phyloP scores from a whole-genome alignment of 2,888 invertebrate species.

The Meiosimyza platycephala region DNA sequence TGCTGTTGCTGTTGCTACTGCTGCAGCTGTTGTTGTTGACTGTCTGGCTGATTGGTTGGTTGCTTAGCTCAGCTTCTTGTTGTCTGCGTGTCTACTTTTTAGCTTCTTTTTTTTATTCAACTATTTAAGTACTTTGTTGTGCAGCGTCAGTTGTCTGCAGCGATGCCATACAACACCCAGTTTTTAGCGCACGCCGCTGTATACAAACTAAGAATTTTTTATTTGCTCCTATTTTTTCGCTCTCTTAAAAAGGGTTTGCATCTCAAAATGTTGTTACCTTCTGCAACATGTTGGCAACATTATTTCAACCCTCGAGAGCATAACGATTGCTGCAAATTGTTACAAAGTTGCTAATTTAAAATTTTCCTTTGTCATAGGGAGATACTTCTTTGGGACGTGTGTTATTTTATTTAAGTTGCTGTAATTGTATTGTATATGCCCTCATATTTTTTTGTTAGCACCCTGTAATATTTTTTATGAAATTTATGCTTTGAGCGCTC shows the following conservation, averaged over 20 bases:
- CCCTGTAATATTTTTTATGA: too few relatives aligned
- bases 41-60: not conserved
- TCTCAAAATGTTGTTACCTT: too few relatives aligned
- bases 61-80: not conserved
- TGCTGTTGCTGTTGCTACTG: not conserved
- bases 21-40: not conserved
- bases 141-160: not conserved
- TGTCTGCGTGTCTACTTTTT: not conserved
- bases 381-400: too few relatives aligned
- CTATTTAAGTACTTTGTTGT: not conserved
- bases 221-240: not conserved
- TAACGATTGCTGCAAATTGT: too few relatives aligned
- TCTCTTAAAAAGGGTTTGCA: not conserved
- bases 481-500: too few relatives aligned
- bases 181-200: conserved; percentile 8
- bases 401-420: too few relatives aligned
- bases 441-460: too few relatives aligned
- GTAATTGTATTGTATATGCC: too few relatives aligned
- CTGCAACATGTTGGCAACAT: too few relatives aligned
- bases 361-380: too few relatives aligned
- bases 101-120: not conserved
- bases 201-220: not conserved
- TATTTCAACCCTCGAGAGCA: too few relatives aligned
- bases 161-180: conserved; percentile 27
- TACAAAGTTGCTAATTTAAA: too few relatives aligned